These are phyloP conservation scores for Panzeria rudis DNA, from an alignment of 2,888 invertebrate genomes.

Conservation along the genomic window DNA sequence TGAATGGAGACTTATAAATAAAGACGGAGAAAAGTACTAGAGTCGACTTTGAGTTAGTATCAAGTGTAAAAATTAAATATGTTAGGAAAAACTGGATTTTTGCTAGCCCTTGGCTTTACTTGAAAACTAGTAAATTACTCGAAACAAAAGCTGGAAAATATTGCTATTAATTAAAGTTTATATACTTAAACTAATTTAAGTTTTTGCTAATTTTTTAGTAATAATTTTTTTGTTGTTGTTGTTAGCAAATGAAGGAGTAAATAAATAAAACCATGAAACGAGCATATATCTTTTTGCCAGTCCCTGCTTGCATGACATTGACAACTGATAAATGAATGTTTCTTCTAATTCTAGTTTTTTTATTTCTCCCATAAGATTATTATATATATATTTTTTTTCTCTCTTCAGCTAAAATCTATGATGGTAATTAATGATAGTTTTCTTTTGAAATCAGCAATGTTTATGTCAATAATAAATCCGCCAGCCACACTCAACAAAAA, in stretches of 20 bases:
- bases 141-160: not conserved
- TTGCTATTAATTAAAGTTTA: too few species aligned
- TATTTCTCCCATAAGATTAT: not conserved
- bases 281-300: slow-evolving; percentile 40
- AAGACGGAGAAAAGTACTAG: not conserved
- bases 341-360: slow-evolving; percentile 9
- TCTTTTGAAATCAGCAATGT: slow-evolving; percentile 65
- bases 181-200: not conserved
- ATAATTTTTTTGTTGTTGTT: not conserved
- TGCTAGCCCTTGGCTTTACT: not conserved
- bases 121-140: not conserved
- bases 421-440: slow-evolving; percentile 70
- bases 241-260: not conserved
- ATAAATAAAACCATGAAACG: slow-evolving; percentile 31
- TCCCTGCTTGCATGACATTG: slow-evolving; percentile 48
- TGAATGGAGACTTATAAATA: slow-evolving; percentile 36
- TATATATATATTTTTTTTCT: not conserved
- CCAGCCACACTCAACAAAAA: slow-evolving; percentile 37
- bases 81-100: not conserved
- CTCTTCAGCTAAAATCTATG: slow-evolving; percentile 19
- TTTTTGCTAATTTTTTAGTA: not conserved
- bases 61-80: not conserved
- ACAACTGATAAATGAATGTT: slow-evolving; percentile 66
- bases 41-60: too few species aligned
- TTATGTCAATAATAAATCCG: slow-evolving; percentile 69